phyloP scores from a whole-genome alignment of 2,888 invertebrate genomes.

The Parnassius apollo region DNA sequence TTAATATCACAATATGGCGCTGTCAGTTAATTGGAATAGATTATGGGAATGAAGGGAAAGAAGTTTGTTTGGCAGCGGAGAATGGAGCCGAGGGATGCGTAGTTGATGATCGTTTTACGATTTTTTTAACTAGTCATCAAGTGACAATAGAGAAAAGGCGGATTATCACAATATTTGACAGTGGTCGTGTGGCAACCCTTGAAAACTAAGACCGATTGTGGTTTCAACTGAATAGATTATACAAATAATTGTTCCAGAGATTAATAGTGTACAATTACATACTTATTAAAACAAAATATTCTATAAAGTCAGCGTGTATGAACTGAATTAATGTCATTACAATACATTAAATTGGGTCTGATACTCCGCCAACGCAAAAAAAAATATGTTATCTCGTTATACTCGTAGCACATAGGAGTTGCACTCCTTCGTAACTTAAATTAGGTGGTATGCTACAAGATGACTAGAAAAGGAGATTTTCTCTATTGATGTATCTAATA shows the following conservation, averaged over 20 bases:
- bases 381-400: no score
- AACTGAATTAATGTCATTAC: background rate
- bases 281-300: background rate
- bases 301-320: background rate
- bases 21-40: conserved; percentile 82
- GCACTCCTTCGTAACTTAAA: no score
- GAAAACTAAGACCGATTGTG: conserved; percentile 61
- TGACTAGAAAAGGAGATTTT: no score
- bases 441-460: no score
- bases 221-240: conserved; percentile 33
- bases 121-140: conserved; percentile 77
- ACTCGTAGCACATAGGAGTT: no score
- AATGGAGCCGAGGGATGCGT: conserved; percentile 66
- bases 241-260: conserved; percentile 17
- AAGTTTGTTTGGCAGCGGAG: conserved; percentile 51
- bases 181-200: conserved; percentile 61
- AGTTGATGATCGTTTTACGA: conserved; percentile 53
- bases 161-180: conserved; percentile 79
- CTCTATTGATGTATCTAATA: no score
- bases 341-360: no score
- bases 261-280: conserved; percentile 18
- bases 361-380: no score
- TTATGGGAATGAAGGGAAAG: conserved; percentile 77
- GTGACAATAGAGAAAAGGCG: conserved; percentile 64
- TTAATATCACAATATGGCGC: conserved; percentile 79